Evolutionary conservation across 2,113 vertebrate genomes (phyloP), one percentile per base, ranked within the genome.

Genomic region (Tachycineta bicolor): DNA sequence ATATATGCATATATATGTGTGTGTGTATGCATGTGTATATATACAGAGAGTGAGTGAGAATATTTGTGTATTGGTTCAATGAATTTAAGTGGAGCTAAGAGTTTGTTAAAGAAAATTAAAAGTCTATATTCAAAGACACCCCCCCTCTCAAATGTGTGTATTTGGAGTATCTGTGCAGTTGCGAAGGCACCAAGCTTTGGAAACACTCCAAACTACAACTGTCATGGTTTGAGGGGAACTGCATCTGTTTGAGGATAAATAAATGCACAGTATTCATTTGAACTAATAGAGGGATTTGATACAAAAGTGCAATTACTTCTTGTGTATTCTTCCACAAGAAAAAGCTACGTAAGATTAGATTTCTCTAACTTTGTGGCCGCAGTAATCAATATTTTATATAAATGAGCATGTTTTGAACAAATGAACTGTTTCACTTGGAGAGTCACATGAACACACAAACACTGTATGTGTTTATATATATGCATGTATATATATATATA

Each of bases 51-150:
- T 25, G 41, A 79, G 64, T 67, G 41, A 64, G 46, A 47, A 49
- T 64, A 47, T 81, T 83, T 60, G 50, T 89, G 50, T 89, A 31
- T 67, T 50, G 20, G 13, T 85, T 69, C 37, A 24, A n/a, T 87
- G 12, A 34, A 37, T 64, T 84, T 23, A 28, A 75, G 26, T 87
- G 69, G 71, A 88, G 59, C 41, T 67, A 60, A 67, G 34, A 64
- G 31, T 89, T 92, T 76, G 63, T 64, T 88, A 80, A 90, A 80
- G 81, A 79, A 83, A 86, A 90, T 93, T 83, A 76, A 95, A 96
- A 67, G 68, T 52, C 83, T 86, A 12, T 73, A 60, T 91, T 89
- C 13, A 53, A 78, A 69, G 86, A 78, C 33, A n/a, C 22, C 13
- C 46, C 47, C 53, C n/a, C 41, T 84, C 70, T 92, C 52, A 83